Evolutionary conservation across 2,797 vertebrate species (phyloP), one percentile per base, ranked within the genome.

Genomic region (Scolopax rusticola): DNA sequence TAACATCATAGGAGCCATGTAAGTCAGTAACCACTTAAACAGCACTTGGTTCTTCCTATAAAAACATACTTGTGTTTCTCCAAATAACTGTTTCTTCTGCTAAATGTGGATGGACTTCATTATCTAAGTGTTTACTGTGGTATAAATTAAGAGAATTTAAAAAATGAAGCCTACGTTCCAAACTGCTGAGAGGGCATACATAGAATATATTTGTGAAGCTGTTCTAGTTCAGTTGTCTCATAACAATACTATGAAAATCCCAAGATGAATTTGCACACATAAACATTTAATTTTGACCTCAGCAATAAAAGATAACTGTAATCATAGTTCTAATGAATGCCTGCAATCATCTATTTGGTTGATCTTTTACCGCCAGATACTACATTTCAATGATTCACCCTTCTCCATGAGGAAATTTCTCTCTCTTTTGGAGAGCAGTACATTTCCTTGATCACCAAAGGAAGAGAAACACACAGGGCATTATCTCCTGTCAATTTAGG

Each of bases 111-210:
- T 51, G 71, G 77, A 89, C 60, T 87, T 94, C 41, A 90, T 95
- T 93, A 94, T n/a, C 87, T 32, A 87, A 84, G 48, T 74, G 56
- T 90, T 95, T 95, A 87, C 38, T 61, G 64, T 0, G 0, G 11
- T 57, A 50, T 89, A 90, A 94, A 93, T 54, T 23, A 87, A 60
- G 64, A 74, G 38, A 87, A 90, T 90, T 90, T 70, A 0, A 83
- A 84, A 96, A 95, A 87, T 38, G 15, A 92, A 79, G 40, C 28
- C 87, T 64, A 17, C 45, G 79, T 96, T 95, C 75, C 75, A 84
- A 93, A 80, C 38, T 84, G 47, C 18, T 76, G 67, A 90, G 59
- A 61, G 4, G 14, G 3, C 2, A 1, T 53, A 38, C 0, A 0
- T 3, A 53, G 23, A 53, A 67, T 25, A 23, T 28, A 48, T 67